Conservation (phyloP, 2,888 invertebrate genomes). For the Automeris io region DNA sequence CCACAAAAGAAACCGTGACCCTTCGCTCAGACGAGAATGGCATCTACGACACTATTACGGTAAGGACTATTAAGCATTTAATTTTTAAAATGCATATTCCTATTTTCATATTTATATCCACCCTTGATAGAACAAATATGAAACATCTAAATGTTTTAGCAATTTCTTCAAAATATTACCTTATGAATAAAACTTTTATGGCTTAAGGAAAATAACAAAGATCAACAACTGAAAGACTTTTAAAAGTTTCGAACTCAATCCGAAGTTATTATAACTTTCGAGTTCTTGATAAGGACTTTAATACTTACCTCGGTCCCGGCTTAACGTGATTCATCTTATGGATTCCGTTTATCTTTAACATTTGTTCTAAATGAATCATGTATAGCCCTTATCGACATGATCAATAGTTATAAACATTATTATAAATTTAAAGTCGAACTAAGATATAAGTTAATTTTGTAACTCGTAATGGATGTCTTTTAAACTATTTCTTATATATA, state of each 20-base stretch:
- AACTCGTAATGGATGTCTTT: too few species aligned
- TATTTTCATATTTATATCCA: too few species aligned
- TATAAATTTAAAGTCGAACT: too few species aligned
- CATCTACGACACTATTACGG: slow-evolving; percentile 71
- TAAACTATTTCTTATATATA: too few species aligned
- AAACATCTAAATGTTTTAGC: too few species aligned
- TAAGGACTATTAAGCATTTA: slow-evolving; percentile 28
- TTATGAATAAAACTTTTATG: background rate
- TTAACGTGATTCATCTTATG: slow-evolving; percentile 15
- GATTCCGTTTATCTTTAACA: slow-evolving; percentile 21
- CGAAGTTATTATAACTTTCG: background rate
- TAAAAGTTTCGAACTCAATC: background rate
- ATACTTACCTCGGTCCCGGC: slow-evolving; percentile 8
- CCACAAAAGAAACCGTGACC: slow-evolving; percentile 31
- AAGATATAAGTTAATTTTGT: too few species aligned
- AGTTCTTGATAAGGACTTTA: slow-evolving; percentile 7
- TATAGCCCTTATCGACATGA: background rate
- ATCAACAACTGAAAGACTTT: background rate
- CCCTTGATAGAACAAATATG: too few species aligned
- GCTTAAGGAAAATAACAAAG: background rate
- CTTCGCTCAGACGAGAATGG: slow-evolving; percentile 54
- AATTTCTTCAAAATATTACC: background rate
- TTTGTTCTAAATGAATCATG: slow-evolving; percentile 17
- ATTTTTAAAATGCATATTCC: too few species aligned
- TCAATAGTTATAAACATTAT: too few species aligned